Conservation (phyloP, 2,888 invertebrate genomes). For the Eupithecia pulchellata region DNA sequence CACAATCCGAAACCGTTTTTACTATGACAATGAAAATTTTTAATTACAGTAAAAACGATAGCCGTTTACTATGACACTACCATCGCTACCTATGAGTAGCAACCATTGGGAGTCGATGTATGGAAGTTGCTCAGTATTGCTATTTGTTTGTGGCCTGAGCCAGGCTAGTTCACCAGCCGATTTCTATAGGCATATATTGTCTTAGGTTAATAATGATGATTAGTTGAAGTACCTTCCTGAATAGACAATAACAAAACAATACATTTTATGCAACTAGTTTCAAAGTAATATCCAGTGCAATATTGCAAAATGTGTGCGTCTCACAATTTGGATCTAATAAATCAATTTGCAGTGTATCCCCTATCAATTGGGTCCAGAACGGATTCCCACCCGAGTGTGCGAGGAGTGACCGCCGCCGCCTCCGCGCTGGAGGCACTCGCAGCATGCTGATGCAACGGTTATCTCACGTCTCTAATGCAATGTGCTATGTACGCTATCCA, state of each 20-base stretch:
- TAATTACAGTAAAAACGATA: neutral
- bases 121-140: neutral
- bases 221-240: too few relatives aligned
- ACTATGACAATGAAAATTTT: neutral
- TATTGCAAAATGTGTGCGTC: neutral
- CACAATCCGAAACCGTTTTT: neutral
- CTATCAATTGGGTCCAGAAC: neutral
- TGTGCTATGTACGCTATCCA: too few relatives aligned
- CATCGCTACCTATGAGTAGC: neutral
- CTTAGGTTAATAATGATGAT: too few relatives aligned
- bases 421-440: too few relatives aligned
- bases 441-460: neutral
- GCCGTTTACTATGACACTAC: too few relatives aligned
- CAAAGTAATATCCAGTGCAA: neutral
- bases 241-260: neutral
- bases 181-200: too few relatives aligned
- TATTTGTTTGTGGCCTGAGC: neutral
- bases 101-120: neutral
- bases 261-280: neutral
- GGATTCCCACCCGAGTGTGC: neutral
- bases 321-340: neutral
- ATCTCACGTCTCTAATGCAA: neutral
- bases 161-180: neutral
- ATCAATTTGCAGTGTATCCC: too few relatives aligned
- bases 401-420: neutral